phyloP scores from a whole-genome alignment of 2,113 vertebrate genomes.

The Copsychus sechellarum region DNA sequence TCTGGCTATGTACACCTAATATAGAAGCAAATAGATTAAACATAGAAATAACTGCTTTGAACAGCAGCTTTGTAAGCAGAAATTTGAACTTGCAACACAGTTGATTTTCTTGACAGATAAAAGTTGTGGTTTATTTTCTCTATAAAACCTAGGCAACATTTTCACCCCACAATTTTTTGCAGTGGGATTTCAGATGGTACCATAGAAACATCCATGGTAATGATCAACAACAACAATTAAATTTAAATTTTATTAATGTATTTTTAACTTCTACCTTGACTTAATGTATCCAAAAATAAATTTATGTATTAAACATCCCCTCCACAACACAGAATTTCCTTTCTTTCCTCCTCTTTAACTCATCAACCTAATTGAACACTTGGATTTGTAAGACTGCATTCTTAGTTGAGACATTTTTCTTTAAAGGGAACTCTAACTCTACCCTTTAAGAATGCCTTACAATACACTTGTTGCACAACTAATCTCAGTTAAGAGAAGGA shows the following conservation, averaged over 20 bases:
- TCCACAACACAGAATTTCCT: background rate
- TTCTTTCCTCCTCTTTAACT: background rate
- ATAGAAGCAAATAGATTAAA: background rate
- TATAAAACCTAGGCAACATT: background rate
- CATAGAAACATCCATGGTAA: no score
- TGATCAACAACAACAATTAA: rapidly evolving
- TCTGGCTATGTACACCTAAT: background rate
- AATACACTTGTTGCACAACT: background rate
- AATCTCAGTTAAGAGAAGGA: background rate
- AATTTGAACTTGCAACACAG: background rate
- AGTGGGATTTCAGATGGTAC: background rate
- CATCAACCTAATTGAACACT: background rate
- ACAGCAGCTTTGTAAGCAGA: background rate
- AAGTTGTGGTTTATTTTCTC: background rate
- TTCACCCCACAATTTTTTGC: background rate
- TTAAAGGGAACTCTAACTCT: background rate
- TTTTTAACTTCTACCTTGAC: background rate
- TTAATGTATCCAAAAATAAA: background rate
- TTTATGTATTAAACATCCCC: background rate
- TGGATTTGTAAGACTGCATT: background rate
- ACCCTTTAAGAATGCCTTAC: background rate
- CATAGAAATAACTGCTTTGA: background rate
- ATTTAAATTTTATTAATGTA: background rate
- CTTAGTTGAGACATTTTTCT: background rate
- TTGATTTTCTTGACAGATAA: background rate